Percentiles rank a stretch among this genome's conserved stretches.
These are phyloP conservation scores for Syngnathoides biaculeatus DNA, from an alignment of 2,113 vertebrate species.

Conservation along the genomic window DNA sequence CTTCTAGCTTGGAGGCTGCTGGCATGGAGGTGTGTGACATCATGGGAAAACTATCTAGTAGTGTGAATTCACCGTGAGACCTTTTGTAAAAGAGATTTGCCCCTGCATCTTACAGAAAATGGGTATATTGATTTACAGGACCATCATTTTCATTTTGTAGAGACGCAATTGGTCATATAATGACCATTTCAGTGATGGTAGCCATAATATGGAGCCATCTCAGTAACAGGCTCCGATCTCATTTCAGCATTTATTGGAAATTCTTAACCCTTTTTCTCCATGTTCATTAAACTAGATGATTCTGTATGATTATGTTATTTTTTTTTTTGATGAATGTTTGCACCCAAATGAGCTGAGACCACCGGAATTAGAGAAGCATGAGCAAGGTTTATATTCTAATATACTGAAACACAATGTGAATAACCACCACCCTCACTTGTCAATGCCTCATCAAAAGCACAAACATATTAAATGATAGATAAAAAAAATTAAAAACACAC, in stretches of 20 bases:
- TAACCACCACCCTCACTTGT: conserved; percentile 11
- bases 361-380: neutral
- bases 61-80: neutral
- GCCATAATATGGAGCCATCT: conserved; percentile 27
- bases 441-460: conserved; percentile 29
- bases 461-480: conserved; percentile 54
- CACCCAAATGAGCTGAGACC: neutral
- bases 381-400: conserved; percentile 1
- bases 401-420: conserved; percentile 18
- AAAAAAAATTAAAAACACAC: conserved; percentile 49
- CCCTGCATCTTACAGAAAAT: conserved; percentile 10
- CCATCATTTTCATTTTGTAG: conserved; percentile 16
- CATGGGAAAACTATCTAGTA: neutral
- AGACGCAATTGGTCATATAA: conserved; percentile 35
- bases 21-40: neutral
- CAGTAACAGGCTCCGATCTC: conserved; percentile 34
- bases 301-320: conserved; percentile 13
- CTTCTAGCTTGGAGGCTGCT: neutral
- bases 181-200: conserved; percentile 32
- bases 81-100: conserved; percentile 4
- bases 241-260: conserved; percentile 31
- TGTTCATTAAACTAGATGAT: conserved; percentile 52
- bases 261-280: conserved; percentile 17
- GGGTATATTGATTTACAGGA: conserved; percentile 17
- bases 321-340: conserved; percentile 25